Percentiles rank a stretch among this genome's conserved stretches.
phyloP scores from a whole-genome alignment of 1,140 invertebrate genomes.

The Babylonia areolata region DNA sequence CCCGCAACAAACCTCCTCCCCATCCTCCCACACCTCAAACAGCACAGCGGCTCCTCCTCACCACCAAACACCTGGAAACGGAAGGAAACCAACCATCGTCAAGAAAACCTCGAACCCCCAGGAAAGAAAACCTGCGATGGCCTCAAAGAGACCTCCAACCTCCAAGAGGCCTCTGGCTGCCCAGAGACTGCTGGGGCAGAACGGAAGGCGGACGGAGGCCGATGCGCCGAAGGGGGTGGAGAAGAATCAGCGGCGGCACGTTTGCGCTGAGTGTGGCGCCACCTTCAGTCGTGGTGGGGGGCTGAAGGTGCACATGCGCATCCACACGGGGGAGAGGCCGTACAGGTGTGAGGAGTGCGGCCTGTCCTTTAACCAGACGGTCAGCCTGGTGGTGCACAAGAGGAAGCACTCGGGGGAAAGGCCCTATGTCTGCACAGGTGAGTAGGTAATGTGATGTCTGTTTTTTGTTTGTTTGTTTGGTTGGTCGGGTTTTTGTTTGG shows the following conservation, averaged over 20 bases:
- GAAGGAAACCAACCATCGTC: no score
- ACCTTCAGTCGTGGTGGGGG: neutral
- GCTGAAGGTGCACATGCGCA: conserved; percentile 19
- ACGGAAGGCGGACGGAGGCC: neutral
- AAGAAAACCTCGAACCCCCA: neutral
- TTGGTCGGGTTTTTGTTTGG: no score
- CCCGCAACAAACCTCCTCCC: no score
- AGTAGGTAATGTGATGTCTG: no score
- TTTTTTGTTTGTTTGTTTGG: neutral
- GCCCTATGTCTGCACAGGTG: conserved; percentile 78
- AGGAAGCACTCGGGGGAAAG: conserved; percentile 87
- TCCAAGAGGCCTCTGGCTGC: neutral
- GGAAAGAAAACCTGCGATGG: neutral
- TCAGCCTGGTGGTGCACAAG: conserved; percentile 14
- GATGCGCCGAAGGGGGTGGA: neutral
- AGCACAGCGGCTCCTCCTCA: no score
- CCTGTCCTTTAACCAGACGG: conserved; percentile 6
- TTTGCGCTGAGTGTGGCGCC: conserved; percentile 10
- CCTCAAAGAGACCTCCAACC: neutral
- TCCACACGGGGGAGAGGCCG: conserved; percentile 29
- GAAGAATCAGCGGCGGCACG: neutral
- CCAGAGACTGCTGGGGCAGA: no score
- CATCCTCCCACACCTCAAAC: neutral
- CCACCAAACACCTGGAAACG: no score
- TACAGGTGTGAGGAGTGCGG: conserved; percentile 19